Evolutionary conservation across 2,797 vertebrate species (phyloP).

Genomic region (Carcharodon carcharias): DNA sequence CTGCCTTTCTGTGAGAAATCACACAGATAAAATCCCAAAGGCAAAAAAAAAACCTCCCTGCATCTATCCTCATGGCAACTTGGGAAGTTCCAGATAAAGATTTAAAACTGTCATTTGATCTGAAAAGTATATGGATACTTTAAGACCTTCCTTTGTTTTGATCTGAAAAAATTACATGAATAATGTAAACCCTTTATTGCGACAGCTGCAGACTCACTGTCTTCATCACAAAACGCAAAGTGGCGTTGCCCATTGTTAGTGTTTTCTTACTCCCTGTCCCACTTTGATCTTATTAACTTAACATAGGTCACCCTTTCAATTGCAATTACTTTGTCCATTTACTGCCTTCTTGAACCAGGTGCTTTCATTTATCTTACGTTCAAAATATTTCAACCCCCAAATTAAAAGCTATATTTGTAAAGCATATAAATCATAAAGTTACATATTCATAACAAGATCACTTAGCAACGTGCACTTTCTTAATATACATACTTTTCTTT

Average conservation of each 20-base stretch:
- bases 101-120: background rate
- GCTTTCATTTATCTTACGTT: background rate
- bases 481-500: background rate
- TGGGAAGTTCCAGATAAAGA: background rate
- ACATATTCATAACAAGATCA: background rate
- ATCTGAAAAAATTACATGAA: background rate
- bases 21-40: background rate
- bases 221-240: too few species aligned
- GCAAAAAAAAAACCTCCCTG: background rate
- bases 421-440: too few species aligned
- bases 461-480: background rate
- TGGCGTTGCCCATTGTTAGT: background rate
- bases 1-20: background rate
- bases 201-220: background rate
- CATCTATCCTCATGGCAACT: background rate
- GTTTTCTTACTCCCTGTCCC: background rate
- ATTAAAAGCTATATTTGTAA: too few species aligned
- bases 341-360: background rate
- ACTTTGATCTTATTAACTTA: background rate
- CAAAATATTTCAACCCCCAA: background rate
- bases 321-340: background rate
- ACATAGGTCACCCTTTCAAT: background rate
- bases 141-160: background rate
- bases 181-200: background rate
- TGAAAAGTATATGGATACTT: background rate